Base-by-base conservation (phyloP, 2,888 invertebrate genomes). In the Globia sparganii region DNA sequence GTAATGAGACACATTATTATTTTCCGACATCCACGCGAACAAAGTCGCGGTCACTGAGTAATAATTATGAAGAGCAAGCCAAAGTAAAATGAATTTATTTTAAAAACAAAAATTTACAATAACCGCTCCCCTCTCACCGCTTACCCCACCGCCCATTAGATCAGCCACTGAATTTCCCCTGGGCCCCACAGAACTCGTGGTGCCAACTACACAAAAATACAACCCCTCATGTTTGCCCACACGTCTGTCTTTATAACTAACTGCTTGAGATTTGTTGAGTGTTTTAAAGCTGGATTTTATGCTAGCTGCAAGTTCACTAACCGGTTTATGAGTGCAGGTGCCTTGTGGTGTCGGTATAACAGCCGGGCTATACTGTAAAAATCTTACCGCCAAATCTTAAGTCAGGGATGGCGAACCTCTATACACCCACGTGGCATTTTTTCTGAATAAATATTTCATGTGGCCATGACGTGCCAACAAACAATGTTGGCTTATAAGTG, bases 131-230 rank as follows among this genome's bases (percentile, higher is more conserved):
- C 83, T 69, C 85, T 83, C 68, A n/a, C 78, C 13, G 46, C 80
- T 83, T 79, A 74, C n/a, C 75, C 89, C 90, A 84, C 53, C 49
- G 28, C 59, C 79, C 76, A 91, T 91, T 91, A 92, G 90, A 91
- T 83, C 90, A 88, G 88, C 86, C 86, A 77, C 87, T 81, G 88
- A 91, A 93, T 93, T 93, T 93, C 92, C 93, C 93, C 67, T 28
- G 92, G 89, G 93, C 61, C 81, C 84, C 34, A 87, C 88, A 75
- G 78, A 77, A 40, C 68, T 68, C 77, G 70, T 56, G 62, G 80
- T 79, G 81, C 81, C 84, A 86, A 87, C 88, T 86, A 75, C 78
- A 84, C 85, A 87, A 90, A 91, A 91, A 91, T 90, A 87, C 87
- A 86, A 77, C 74, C 89, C 75, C 80, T 76, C 72, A 59, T 77